These are phyloP conservation scores for Oligia fasciuncula DNA, from an alignment of 2,888 invertebrate genomes.

Conservation along the genomic window DNA sequence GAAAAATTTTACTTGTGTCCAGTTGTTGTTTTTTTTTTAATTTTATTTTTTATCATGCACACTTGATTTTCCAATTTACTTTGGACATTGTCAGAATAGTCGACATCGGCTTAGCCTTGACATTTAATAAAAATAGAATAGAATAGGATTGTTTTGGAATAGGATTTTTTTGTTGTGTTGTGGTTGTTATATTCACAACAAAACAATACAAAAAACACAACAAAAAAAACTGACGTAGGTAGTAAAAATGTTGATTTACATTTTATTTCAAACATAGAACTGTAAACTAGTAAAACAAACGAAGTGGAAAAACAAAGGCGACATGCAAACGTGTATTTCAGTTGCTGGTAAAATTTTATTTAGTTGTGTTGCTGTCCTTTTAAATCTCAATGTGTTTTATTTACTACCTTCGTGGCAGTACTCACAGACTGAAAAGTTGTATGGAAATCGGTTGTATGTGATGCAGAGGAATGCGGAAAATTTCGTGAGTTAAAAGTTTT, in stretches of 20 bases:
- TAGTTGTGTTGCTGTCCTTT: not conserved
- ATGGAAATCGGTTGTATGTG: not conserved
- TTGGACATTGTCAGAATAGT: not conserved
- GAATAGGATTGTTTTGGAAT: not conserved
- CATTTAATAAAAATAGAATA: not conserved
- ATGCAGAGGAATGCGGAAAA: not conserved
- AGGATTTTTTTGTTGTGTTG: no score
- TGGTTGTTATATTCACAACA: no score
- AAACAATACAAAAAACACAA: not conserved
- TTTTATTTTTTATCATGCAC: no score
- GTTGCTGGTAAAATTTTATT: not conserved
- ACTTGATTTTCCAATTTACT: not conserved
- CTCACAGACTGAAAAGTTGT: not conserved
- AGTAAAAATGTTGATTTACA: not conserved
- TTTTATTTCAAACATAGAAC: not conserved
- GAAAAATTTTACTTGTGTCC: no score
- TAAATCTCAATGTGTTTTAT: slow-evolving; percentile 9
- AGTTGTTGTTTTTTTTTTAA: not conserved
- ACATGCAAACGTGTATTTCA: slow-evolving; percentile 1
- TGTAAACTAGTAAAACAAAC: not conserved
- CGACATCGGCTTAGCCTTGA: not conserved
- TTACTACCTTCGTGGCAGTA: not conserved
- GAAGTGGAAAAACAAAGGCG: slow-evolving; percentile 2
- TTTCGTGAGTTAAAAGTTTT: no score
- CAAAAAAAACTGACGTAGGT: not conserved